phyloP scores from a whole-genome alignment of 2,797 vertebrate species.

The Myoxocephalus aenaeus region DNA sequence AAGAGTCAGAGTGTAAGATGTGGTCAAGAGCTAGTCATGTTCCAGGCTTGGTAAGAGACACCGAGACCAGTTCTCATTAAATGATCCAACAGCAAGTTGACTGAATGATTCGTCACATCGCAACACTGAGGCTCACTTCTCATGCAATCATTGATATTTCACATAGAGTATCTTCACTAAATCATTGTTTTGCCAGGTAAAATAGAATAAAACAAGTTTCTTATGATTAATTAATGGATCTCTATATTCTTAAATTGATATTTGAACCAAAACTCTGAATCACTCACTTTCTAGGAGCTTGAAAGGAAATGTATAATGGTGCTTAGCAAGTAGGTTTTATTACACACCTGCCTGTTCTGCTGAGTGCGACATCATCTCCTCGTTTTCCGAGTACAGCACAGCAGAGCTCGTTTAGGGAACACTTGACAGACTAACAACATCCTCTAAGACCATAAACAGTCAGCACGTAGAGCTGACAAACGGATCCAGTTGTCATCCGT shows the following conservation, averaged over 20 bases:
- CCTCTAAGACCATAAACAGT: not conserved
- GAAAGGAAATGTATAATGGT: not conserved
- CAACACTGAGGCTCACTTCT: not conserved
- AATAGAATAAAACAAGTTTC: not conserved
- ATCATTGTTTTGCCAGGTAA: not conserved
- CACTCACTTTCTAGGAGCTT: not conserved
- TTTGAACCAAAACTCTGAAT: not conserved
- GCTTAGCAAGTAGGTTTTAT: not conserved
- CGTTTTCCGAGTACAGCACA: not conserved
- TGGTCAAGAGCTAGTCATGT: conserved; percentile 43
- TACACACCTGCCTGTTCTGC: not conserved
- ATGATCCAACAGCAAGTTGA: not conserved
- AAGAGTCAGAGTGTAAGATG: conserved; percentile 27
- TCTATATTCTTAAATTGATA: not conserved
- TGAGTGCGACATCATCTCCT: conserved; percentile 10
- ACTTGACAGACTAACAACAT: conserved; percentile 17
- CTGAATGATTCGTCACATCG: conserved; percentile 11
- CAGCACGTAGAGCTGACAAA: conserved; percentile 11
- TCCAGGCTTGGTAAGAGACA: conserved; percentile 11
- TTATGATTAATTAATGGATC: not conserved
- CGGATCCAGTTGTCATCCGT: not conserved
- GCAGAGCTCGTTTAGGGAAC: conserved; percentile 6
- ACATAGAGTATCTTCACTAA: not conserved
- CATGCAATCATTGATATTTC: not conserved
- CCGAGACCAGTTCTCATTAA: conserved; percentile 1